phyloP scores from a whole-genome alignment of 2,888 invertebrate genomes.

The Beris morrisii region DNA sequence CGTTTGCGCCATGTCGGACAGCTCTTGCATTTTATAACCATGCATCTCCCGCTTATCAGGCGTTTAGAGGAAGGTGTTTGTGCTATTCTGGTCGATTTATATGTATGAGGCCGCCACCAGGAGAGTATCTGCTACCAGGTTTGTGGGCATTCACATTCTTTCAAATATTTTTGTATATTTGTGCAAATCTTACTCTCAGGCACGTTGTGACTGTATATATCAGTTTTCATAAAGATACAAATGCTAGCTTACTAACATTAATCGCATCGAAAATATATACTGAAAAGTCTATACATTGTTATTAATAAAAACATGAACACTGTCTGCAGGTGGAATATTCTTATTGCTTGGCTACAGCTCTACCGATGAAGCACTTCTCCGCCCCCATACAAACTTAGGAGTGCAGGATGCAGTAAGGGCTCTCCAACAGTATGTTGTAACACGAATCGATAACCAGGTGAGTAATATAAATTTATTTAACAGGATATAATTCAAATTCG shows the following conservation, averaged over 20 bases:
- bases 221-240: no score
- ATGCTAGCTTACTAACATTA: no score
- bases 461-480: constrained; percentile 36
- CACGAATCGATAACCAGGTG: constrained; percentile 73
- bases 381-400: constrained; percentile 80
- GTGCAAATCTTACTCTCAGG: no score
- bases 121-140: constrained; percentile 59
- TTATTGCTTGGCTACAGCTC: constrained; percentile 87
- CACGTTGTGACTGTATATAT: neutral
- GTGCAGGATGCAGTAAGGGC: constrained; percentile 83
- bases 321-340: constrained; percentile 79
- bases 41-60: constrained; percentile 87
- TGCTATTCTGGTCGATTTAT: constrained; percentile 91
- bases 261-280: no score
- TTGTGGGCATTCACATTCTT: neutral
- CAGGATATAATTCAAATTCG: no score
- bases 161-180: neutral
- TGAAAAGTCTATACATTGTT: no score
- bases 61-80: constrained; percentile 83
- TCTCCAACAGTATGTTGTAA: constrained; percentile 75
- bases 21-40: constrained; percentile 88
- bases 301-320: no score
- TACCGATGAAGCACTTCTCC: constrained; percentile 80
- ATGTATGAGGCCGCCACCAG: constrained; percentile 82
- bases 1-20: constrained; percentile 83